Evolutionary conservation across 2,888 invertebrate genomes (phyloP).

Genomic region (Apotomis betuletana): DNA sequence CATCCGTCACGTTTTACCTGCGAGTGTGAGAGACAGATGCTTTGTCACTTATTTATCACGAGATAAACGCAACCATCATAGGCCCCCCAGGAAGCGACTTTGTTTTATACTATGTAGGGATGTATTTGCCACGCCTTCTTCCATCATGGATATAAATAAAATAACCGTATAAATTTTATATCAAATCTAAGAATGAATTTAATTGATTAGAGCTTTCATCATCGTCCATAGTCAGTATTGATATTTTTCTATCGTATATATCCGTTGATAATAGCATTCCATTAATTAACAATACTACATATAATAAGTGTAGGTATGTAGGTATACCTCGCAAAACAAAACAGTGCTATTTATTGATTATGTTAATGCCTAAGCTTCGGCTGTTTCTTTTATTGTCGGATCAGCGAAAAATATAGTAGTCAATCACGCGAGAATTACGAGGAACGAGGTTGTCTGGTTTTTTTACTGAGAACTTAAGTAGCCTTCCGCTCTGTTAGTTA

Average conservation of each 20-base stretch:
- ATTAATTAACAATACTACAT: not conserved
- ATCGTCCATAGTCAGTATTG: not conserved
- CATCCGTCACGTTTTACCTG: no score
- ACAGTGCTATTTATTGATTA: constrained; percentile 62
- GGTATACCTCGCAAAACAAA: not conserved
- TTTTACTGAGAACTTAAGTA: not conserved
- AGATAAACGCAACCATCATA: no score
- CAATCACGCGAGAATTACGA: constrained; percentile 52
- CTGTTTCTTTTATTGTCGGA: constrained; percentile 59
- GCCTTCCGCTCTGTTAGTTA: not conserved
- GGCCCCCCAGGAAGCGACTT: no score
- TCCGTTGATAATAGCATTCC: not conserved
- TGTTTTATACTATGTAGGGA: no score
- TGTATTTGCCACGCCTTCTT: no score
- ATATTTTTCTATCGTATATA: not conserved
- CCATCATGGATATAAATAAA: no score
- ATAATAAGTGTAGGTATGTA: not conserved
- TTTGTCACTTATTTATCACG: no score
- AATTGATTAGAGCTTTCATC: not conserved
- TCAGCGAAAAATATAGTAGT: constrained; percentile 47
- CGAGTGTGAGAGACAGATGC: no score
- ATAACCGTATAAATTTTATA: no score
- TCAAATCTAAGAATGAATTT: not conserved
- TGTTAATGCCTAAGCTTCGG: constrained; percentile 52
- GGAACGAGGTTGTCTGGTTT: constrained; percentile 19